Evolutionary conservation across 2,797 vertebrate species (phyloP).

Genomic region (Sternarchorhynchus goeldii): DNA sequence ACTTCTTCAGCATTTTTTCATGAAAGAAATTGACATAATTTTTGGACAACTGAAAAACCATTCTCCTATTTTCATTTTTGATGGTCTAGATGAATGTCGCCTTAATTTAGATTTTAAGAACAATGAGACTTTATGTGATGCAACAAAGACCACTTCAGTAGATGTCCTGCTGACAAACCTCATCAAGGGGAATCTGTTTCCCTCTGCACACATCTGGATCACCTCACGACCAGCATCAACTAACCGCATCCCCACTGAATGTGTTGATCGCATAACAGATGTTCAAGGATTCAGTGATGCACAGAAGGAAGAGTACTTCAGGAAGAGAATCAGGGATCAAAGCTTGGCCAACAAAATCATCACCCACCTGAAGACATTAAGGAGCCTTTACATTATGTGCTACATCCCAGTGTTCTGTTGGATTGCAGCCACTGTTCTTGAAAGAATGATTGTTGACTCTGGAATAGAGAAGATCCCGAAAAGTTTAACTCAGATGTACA

Average conservation of each 20-base stretch:
- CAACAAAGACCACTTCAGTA: not conserved
- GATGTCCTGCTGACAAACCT: conserved; percentile 24
- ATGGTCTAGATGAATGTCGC: conserved; percentile 45
- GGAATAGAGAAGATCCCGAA: not conserved
- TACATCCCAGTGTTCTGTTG: conserved; percentile 33
- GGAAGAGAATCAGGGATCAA: conserved; percentile 19
- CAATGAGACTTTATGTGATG: not conserved
- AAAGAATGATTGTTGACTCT: not conserved
- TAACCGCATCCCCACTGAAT: conserved; percentile 2
- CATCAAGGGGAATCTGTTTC: conserved; percentile 25
- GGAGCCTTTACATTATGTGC: conserved; percentile 32
- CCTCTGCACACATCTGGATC: conserved; percentile 28
- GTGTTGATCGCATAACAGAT: conserved; percentile 26
- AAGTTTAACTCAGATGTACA: conserved; percentile 15
- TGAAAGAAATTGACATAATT: not conserved
- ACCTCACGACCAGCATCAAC: conserved; percentile 20
- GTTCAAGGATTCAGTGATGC: conserved; percentile 21
- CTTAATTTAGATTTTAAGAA: conserved; percentile 36
- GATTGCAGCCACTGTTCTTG: conserved; percentile 27
- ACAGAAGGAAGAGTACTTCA: conserved; percentile 33
- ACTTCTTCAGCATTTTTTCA: conserved; percentile 34
- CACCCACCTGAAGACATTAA: conserved; percentile 28
- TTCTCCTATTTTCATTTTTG: conserved; percentile 25
- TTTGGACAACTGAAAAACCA: not conserved
- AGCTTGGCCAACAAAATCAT: conserved; percentile 16